Conservation (phyloP, 2,113 vertebrate genomes). For the Ceyx cyanopectus region DNA sequence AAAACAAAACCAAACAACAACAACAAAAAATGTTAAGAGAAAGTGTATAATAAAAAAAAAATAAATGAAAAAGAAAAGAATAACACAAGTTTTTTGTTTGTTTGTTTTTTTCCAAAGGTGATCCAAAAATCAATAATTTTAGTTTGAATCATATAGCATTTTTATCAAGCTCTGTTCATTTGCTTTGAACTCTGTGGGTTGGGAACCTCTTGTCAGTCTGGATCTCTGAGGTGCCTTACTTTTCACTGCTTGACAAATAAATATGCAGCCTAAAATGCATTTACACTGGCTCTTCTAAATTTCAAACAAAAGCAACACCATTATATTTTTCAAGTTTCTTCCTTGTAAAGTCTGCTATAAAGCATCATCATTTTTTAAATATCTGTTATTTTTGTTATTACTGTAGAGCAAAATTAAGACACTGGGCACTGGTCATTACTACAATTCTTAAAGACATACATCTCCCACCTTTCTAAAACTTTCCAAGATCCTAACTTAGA, state of each 20-base stretch:
- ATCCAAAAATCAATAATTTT: background rate
- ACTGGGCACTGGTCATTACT: background rate
- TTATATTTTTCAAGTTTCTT: background rate
- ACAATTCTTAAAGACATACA: background rate
- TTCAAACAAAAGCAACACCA: background rate
- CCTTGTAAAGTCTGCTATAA: background rate
- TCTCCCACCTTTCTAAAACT: background rate
- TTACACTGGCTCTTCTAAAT: background rate
- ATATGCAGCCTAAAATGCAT: background rate
- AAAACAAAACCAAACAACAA: background rate
- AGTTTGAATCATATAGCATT: background rate
- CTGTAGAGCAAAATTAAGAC: background rate
- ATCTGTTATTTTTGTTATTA: background rate
- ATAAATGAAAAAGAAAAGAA: background rate
- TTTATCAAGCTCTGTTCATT: background rate
- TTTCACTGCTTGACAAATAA: background rate
- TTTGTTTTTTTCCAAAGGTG: background rate
- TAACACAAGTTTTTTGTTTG: background rate
- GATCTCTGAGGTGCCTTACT: background rate
- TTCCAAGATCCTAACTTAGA: background rate
- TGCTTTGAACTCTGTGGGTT: background rate
- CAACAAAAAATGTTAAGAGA: background rate
- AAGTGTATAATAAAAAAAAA: background rate
- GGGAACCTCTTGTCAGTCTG: background rate
- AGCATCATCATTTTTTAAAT: background rate